Evolutionary conservation across 53 echinoderm and acorn worm genomes (phyloP).

Genomic region (Mesocentrotus franciscanus): DNA sequence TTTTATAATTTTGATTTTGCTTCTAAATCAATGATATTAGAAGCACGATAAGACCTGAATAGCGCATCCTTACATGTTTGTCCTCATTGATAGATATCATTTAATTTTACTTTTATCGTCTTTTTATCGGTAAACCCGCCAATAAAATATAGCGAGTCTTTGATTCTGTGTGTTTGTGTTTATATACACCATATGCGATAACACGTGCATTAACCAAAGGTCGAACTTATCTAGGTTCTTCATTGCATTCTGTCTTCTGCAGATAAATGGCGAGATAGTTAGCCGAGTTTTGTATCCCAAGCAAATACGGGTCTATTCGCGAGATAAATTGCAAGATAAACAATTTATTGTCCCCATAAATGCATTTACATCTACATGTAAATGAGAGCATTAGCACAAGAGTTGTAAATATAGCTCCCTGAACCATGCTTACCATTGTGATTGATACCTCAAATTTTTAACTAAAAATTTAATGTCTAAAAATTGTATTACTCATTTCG

Average conservation of each 20-base stretch:
- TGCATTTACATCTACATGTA: background rate
- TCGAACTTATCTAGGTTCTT: slow-evolving; percentile 12
- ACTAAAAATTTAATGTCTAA: too few species aligned
- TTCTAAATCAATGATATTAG: background rate
- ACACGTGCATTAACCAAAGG: slow-evolving; percentile 45
- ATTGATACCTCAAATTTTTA: too few species aligned
- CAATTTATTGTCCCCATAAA: slow-evolving; percentile 40
- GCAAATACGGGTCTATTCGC: background rate
- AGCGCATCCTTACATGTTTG: background rate
- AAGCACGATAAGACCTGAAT: background rate
- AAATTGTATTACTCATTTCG: too few species aligned
- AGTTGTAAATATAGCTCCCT: background rate
- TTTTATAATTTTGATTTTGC: background rate
- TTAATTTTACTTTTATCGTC: background rate
- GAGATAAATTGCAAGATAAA: slow-evolving; percentile 40
- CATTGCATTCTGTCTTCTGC: background rate
- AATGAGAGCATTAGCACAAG: background rate
- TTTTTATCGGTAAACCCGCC: slow-evolving; percentile 12
- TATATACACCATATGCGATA: slow-evolving; percentile 29
- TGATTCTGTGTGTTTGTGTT: background rate
- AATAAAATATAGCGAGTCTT: background rate
- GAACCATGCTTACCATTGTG: too few species aligned
- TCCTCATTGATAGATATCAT: background rate
- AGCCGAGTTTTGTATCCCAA: background rate
- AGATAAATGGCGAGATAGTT: slow-evolving; percentile 37